These are phyloP conservation scores for Gastracanthus pulcherrimus DNA, from an alignment of 2,888 invertebrate genomes.

Conservation along the genomic window DNA sequence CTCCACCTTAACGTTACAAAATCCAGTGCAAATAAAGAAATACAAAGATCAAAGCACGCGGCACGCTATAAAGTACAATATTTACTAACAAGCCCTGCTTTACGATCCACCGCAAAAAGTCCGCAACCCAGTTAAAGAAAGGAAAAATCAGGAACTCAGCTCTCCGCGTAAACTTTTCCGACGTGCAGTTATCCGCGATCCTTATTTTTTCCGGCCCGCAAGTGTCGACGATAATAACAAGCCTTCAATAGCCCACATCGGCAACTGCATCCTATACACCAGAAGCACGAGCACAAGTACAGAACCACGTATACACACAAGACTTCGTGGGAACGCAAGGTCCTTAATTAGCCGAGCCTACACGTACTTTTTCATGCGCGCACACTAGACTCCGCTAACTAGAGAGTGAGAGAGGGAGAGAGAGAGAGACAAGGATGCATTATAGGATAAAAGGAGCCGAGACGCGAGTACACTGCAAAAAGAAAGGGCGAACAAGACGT, in stretches of 20 bases:
- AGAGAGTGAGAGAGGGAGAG: not conserved
- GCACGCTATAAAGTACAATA: no score
- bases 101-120: no score
- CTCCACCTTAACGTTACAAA: no score
- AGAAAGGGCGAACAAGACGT: not conserved
- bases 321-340: slow-evolving; percentile 30
- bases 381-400: not conserved
- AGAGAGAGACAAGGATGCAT: no score
- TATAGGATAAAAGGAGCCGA: not conserved
- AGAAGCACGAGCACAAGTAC: not conserved
- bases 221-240: not conserved
- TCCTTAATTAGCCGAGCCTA: slow-evolving; percentile 41
- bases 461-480: not conserved
- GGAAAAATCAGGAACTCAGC: no score
- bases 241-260: not conserved
- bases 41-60: no score
- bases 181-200: no score
- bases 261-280: not conserved
- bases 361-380: not conserved
- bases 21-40: no score
- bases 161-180: no score
- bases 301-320: not conserved
- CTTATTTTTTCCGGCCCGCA: not conserved
- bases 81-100: no score
- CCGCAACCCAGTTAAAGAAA: no score